These are phyloP conservation scores for Chiloscyllium plagiosum DNA, from an alignment of 2,113 vertebrate genomes.

Conservation along the genomic window DNA sequence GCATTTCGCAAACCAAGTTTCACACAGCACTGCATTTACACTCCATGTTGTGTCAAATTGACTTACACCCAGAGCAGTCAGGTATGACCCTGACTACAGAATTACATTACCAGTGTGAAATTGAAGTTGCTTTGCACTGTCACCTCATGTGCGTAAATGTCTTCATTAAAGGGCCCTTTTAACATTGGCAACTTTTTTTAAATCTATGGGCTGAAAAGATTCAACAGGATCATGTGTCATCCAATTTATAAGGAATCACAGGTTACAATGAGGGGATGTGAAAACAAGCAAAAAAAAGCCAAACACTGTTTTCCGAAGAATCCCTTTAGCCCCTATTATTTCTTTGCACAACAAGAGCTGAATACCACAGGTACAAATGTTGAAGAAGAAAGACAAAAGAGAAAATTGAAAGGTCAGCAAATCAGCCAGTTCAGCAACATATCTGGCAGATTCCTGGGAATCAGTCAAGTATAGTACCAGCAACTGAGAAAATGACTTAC, in stretches of 20 bases:
- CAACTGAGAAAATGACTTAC: background rate
- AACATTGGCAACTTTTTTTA: background rate
- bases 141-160: background rate
- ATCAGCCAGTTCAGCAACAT: background rate
- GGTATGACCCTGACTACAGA: background rate
- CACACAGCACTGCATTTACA: background rate
- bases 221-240: background rate
- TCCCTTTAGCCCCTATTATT: background rate
- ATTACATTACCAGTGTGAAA: background rate
- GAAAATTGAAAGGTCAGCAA: constrained; percentile 4
- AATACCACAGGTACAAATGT: background rate
- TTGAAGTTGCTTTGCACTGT: background rate
- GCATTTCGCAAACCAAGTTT: background rate
- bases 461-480: background rate
- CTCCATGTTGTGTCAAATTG: background rate
- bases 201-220: background rate
- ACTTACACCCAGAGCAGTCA: background rate
- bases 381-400: background rate
- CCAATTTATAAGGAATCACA: background rate
- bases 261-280: background rate
- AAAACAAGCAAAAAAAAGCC: background rate
- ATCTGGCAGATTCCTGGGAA: background rate
- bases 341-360: background rate
- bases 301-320: background rate
- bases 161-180: background rate